Evolutionary conservation across 1,140 invertebrate species (phyloP).

Genomic region (Galleria mellonella): DNA sequence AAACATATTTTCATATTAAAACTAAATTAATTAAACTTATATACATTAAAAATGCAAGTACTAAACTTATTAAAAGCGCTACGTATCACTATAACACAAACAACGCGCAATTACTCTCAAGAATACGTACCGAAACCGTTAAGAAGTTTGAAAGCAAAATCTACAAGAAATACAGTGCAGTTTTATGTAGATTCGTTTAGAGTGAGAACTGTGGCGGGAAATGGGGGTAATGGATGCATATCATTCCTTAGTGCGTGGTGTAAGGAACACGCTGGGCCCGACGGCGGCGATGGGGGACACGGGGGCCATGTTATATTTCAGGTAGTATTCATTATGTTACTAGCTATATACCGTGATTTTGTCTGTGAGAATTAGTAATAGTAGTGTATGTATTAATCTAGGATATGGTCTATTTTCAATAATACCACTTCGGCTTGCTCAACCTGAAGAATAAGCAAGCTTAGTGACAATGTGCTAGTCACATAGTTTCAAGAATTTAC

Average conservation of each 20-base stretch:
- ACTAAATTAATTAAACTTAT: too few species aligned
- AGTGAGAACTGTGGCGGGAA: slow-evolving; percentile 83
- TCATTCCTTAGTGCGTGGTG: slow-evolving; percentile 85
- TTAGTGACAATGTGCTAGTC: too few species aligned
- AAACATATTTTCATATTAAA: too few species aligned
- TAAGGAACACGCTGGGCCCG: slow-evolving; percentile 93
- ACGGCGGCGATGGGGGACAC: slow-evolving; percentile 97
- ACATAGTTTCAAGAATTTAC: too few species aligned
- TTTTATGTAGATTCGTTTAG: slow-evolving; percentile 81
- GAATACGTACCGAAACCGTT: slow-evolving; percentile 42
- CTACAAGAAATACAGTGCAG: slow-evolving; percentile 59
- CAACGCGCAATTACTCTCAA: slow-evolving; percentile 24
- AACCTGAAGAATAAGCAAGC: too few species aligned
- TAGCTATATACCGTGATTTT: too few species aligned
- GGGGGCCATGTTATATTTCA: slow-evolving; percentile 96
- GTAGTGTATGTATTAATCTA: too few species aligned
- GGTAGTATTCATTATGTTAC: slow-evolving; percentile 13
- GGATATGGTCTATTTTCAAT: too few species aligned
- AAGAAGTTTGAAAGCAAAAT: slow-evolving; percentile 56
- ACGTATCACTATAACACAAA: slow-evolving; percentile 14
- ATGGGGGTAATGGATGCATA: slow-evolving; percentile 94
- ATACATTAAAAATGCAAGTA: slow-evolving; percentile 32
- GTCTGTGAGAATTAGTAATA: too few species aligned
- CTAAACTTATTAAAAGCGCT: slow-evolving; percentile 26
- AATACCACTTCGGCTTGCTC: too few species aligned